phyloP scores from a whole-genome alignment of 2,888 invertebrate genomes.

The Phrixothrix hirtus region DNA sequence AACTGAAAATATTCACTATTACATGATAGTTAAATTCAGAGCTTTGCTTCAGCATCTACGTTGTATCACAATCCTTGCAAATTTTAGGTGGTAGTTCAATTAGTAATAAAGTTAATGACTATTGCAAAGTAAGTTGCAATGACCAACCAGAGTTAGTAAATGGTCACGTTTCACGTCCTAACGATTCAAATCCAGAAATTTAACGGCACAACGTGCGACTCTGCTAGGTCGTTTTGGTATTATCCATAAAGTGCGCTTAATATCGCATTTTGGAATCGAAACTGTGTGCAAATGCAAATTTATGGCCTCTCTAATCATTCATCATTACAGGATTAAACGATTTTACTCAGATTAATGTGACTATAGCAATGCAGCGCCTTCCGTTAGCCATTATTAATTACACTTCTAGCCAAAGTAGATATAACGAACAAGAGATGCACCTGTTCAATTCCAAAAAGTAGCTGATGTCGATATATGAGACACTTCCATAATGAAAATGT shows the following conservation, averaged over 20 bases:
- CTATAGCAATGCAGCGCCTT: conserved; percentile 14
- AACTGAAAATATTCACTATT: no score
- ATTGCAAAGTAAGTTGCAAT: conserved; percentile 13
- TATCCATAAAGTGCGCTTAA: conserved; percentile 44
- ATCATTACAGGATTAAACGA: conserved; percentile 52
- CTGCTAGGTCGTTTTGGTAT: conserved; percentile 26
- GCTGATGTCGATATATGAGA: conserved; percentile 12
- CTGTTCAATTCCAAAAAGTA: conserved; percentile 34
- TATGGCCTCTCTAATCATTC: conserved; percentile 51
- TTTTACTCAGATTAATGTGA: conserved; percentile 46
- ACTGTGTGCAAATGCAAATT: conserved; percentile 51
- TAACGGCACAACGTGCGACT: conserved; percentile 38
- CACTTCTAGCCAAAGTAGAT: conserved; percentile 1
- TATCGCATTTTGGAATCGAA: conserved; percentile 46
- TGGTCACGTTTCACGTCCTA: conserved; percentile 37
- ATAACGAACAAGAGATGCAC: conserved; percentile 23
- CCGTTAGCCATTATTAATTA: conserved; percentile 46
- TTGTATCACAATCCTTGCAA: no score
- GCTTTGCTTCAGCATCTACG: no score
- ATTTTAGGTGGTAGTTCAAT: no score
- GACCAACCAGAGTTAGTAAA: conserved; percentile 27
- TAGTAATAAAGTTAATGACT: neutral
- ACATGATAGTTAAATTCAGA: no score
- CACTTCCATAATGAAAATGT: conserved; percentile 1
- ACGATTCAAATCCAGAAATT: conserved; percentile 41